Evolutionary conservation across 2,797 vertebrate species (phyloP).

Genomic region (Gallinago nigripennis): DNA sequence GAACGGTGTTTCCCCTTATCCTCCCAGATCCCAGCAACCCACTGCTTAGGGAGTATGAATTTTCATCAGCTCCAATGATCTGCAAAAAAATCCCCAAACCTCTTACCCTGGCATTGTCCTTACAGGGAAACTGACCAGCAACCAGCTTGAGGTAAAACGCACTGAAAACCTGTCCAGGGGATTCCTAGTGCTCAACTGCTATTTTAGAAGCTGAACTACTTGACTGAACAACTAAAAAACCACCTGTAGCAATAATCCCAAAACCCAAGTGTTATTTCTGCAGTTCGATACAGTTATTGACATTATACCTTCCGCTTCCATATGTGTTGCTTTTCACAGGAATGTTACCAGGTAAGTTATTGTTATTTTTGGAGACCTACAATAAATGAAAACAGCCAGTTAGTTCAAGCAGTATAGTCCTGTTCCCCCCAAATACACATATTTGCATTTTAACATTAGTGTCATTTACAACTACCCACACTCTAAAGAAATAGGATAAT

Average conservation of each 20-base stretch:
- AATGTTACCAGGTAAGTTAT: neutral
- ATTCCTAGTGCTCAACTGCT: neutral
- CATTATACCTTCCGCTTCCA: neutral
- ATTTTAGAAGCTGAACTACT: neutral
- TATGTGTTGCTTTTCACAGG: neutral
- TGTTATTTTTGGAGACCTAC: conserved; percentile 26
- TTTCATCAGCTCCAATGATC: neutral
- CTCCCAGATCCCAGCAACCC: neutral
- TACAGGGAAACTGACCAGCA: neutral
- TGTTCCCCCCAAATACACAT: fast-evolving
- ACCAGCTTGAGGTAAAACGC: neutral
- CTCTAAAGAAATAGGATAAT: neutral
- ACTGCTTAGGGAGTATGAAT: neutral
- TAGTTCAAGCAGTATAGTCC: neutral
- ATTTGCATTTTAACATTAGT: neutral
- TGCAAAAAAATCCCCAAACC: neutral
- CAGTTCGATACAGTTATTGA: neutral
- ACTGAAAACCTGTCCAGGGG: neutral
- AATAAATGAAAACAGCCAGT: conserved; percentile 4
- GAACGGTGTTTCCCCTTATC: neutral
- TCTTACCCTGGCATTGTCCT: too few relatives aligned
- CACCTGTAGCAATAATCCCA: neutral
- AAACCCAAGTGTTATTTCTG: neutral
- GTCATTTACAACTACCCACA: neutral
- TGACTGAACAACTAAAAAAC: neutral